phyloP scores from a whole-genome alignment of 2,888 invertebrate species.

The Anticlea derivata region DNA sequence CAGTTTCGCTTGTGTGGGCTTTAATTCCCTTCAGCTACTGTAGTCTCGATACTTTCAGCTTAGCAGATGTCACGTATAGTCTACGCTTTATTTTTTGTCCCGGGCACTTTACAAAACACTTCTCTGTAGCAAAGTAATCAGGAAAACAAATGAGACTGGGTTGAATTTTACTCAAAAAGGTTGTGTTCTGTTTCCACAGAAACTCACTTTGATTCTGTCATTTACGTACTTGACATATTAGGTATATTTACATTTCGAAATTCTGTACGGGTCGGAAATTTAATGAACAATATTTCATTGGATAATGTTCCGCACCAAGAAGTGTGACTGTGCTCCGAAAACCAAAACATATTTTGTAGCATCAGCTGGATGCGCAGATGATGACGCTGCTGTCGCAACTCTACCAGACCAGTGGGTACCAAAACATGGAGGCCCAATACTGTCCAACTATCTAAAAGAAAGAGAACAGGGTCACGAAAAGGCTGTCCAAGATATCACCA shows the following conservation, averaged over 20 bases:
- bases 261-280: not conserved
- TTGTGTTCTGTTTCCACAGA: not conserved
- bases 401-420: slow-evolving; percentile 65
- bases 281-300: not conserved
- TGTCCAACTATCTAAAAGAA: slow-evolving; percentile 60
- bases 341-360: slow-evolving; percentile 37
- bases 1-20: not conserved
- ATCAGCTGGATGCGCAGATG: slow-evolving; percentile 53
- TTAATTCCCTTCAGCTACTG: not conserved
- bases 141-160: too few relatives aligned
- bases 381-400: slow-evolving; percentile 59
- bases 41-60: too few relatives aligned
- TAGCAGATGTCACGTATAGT: too few relatives aligned
- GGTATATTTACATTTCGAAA: slow-evolving; percentile 5
- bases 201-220: slow-evolving; percentile 2
- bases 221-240: slow-evolving; percentile 10
- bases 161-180: not conserved
- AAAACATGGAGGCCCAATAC: slow-evolving; percentile 53
- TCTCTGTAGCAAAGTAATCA: too few relatives aligned
- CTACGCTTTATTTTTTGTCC: too few relatives aligned
- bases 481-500: slow-evolving; percentile 43
- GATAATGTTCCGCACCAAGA: not conserved
- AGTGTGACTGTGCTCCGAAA: slow-evolving; percentile 20
- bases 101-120: too few relatives aligned
- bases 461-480: slow-evolving; percentile 51